A percentile compares a stretch with the other conserved stretches of the same genome.
Conservation (phyloP, 2,888 invertebrate genomes). For the Sminthurinus aureus region DNA sequence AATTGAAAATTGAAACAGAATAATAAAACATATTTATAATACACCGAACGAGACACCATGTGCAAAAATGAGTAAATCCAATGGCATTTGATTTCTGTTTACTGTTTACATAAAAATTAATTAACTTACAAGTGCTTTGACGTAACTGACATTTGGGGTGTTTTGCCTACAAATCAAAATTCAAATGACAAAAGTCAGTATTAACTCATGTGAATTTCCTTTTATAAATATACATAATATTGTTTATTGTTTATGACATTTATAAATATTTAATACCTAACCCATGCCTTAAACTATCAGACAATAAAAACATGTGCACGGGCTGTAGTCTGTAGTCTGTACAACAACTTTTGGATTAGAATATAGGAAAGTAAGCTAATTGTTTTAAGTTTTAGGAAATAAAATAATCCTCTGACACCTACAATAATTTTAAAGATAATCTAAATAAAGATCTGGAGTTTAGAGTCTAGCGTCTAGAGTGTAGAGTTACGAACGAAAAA, state of each 20-base stretch:
- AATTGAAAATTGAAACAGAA: not conserved
- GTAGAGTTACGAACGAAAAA: no score
- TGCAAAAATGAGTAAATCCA: no score
- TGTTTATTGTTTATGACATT: no score
- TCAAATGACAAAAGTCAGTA: no score
- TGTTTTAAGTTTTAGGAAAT: no score
- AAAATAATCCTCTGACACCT: not conserved
- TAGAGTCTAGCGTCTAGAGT: not conserved
- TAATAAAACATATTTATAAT: not conserved
- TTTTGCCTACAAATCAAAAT: slow-evolving; percentile 58
- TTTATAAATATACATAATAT: no score
- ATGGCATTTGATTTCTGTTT: not conserved
- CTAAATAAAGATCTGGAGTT: not conserved
- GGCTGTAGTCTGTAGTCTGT: not conserved
- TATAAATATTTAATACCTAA: no score
- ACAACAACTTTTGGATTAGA: not conserved
- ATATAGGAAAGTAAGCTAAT: not conserved
- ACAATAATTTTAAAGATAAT: not conserved
- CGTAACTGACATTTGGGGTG: slow-evolving; percentile 59
- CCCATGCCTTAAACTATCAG: no score
- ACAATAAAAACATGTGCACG: not conserved
- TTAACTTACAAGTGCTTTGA: slow-evolving; percentile 48
- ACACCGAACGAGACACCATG: no score
- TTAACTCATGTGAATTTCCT: no score
- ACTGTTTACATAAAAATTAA: slow-evolving; percentile 27